Evolutionary conservation across 2,797 vertebrate species (phyloP), one percentile per base, ranked within the genome.

Genomic region (Malurus leucopterus): DNA sequence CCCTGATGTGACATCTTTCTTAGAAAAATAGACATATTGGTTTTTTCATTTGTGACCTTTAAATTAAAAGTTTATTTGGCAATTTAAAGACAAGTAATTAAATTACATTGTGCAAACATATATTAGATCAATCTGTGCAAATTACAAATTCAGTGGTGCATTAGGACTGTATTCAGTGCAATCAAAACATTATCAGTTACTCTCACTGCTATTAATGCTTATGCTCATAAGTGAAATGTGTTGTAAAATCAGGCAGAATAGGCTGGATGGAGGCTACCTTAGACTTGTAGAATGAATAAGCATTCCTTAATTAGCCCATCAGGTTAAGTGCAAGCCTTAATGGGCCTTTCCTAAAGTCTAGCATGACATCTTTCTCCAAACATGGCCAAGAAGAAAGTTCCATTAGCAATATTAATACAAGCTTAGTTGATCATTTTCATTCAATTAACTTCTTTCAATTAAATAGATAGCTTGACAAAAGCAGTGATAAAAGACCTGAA

Each of bases 371-470:
- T 97, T 97, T 98, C 98, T 99, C 98, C 98, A 99, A 99, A 99
- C 98, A 99, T 98, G 97, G 99, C 99, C 99, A 99, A 99, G 98
- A 98, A 98, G 98, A 98, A 98, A 98, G 98, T 99, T 99, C 99
- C 99, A 99, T 99, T 99, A 99, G 99, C 99, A 99, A 99, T 99
- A 99, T 99, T 99, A 99, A 99, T 99, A 99, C 98, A 99, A 99
- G 99, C 99, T 99, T 99, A 99, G 99, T 99, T 99, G 99, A 99
- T 99, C 98, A 99, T 99, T 99, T 99, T 99, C 99, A 99, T 99
- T 99, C 99, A 99, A 99, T 99, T 99, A 99, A 99, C 99, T 99
- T 99, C 99, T 99, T 99, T 99, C 99, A 99, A 99, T 99, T 99
- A 99, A 99, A 99, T 99, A 99, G 99, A 99, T 99, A 99, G 99